Conservation (phyloP, 2,797 vertebrate genomes). For the Lagodon rhomboides region DNA sequence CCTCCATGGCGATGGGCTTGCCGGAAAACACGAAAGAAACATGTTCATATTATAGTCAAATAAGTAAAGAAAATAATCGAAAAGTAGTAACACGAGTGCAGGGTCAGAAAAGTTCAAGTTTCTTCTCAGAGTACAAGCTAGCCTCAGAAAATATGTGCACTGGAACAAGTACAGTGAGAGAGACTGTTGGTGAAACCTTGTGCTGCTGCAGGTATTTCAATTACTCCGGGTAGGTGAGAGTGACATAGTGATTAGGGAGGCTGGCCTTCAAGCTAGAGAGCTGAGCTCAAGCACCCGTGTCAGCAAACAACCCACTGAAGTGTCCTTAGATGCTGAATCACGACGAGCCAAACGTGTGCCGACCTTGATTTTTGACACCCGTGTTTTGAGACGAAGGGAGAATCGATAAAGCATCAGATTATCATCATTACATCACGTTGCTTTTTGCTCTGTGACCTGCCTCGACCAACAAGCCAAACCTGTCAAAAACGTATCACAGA, state of each 20-base stretch:
- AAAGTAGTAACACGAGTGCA: conserved; percentile 26
- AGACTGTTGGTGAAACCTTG: conserved; percentile 11
- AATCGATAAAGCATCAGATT: conserved; percentile 34
- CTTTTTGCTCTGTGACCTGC: conserved; percentile 22
- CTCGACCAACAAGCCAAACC: not conserved
- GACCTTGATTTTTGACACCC: conserved; percentile 22
- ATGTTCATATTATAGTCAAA: conserved; percentile 32
- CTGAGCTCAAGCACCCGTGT: conserved; percentile 34
- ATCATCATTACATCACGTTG: conserved; percentile 7
- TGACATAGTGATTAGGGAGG: conserved; percentile 40
- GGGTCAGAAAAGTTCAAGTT: conserved; percentile 13
- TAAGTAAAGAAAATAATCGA: conserved; percentile 24
- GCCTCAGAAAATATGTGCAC: conserved; percentile 18
- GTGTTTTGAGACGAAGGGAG: not conserved
- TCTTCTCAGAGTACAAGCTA: not conserved
- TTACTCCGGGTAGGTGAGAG: conserved; percentile 36
- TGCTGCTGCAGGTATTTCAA: conserved; percentile 42
- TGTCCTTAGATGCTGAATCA: conserved; percentile 34
- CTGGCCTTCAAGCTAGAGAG: conserved; percentile 34
- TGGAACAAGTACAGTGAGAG: conserved; percentile 17
- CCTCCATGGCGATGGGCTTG: conserved; percentile 35
- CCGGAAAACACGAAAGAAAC: conserved; percentile 56
- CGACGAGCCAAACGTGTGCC: conserved; percentile 9
- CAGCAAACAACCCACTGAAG: conserved; percentile 46
- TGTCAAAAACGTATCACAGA: conserved; percentile 7